phyloP scores from a whole-genome alignment of 2,888 invertebrate genomes.

The Apeira syringaria region DNA sequence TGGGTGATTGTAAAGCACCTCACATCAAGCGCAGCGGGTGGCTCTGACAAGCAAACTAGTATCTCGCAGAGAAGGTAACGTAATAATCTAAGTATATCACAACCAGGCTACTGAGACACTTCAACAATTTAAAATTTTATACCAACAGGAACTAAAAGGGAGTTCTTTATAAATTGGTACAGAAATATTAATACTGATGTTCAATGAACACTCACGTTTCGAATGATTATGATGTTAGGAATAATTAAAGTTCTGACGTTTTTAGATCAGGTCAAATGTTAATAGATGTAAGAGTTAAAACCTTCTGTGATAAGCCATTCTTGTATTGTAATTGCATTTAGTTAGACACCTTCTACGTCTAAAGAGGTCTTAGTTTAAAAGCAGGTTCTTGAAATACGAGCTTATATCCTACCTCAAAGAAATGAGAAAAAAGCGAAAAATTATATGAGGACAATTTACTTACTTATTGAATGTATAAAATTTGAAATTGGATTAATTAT shows the following conservation, averaged over 20 bases:
- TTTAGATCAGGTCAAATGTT: slow-evolving; percentile 55
- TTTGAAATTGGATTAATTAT: no score
- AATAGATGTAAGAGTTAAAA: slow-evolving; percentile 30
- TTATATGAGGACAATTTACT: no score
- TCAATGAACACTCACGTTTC: slow-evolving; percentile 74
- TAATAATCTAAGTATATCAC: slow-evolving; percentile 71
- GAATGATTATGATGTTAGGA: slow-evolving; percentile 77
- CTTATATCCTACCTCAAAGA: no score
- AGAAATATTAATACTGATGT: slow-evolving; percentile 57
- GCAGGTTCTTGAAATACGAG: no score
- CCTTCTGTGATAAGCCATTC: slow-evolving; percentile 5
- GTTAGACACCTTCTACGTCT: no score
- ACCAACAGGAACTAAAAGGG: slow-evolving; percentile 30
- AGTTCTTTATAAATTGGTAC: slow-evolving; percentile 50
- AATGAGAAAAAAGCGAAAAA: no score
- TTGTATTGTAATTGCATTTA: slow-evolving; percentile 10
- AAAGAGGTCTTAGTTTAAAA: no score
- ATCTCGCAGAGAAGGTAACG: slow-evolving; percentile 71
- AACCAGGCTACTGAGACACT: slow-evolving; percentile 62
- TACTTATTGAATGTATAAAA: no score
- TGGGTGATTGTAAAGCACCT: slow-evolving; percentile 63
- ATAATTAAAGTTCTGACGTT: slow-evolving; percentile 77
- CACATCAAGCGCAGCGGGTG: slow-evolving; percentile 80
- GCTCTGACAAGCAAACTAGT: slow-evolving; percentile 74
- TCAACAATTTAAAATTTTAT: slow-evolving; percentile 28